Conservation (phyloP, 2,797 vertebrate genomes). For the Trichosurus vulpecula region DNA sequence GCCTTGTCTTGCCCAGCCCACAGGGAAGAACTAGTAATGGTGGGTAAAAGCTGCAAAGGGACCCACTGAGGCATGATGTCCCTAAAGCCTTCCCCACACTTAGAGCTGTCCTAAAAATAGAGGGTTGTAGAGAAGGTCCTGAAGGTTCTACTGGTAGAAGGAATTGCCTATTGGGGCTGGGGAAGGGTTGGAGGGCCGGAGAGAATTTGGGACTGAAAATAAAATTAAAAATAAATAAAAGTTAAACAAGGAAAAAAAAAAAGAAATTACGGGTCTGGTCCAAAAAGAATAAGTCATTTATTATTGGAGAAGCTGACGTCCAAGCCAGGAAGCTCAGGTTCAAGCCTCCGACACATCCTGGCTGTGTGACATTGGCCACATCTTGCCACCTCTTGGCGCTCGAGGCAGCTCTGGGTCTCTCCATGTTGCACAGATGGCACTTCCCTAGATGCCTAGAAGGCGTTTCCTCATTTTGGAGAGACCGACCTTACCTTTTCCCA, state of each 20-base stretch:
- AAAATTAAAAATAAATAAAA: neutral
- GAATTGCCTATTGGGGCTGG: neutral
- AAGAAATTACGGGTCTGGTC: neutral
- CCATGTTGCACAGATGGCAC: neutral
- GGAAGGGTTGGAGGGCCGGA: neutral
- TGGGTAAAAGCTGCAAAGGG: neutral
- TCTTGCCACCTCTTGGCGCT: neutral
- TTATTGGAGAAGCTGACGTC: neutral
- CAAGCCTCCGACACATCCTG: neutral
- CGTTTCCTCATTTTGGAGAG: neutral
- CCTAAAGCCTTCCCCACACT: neutral
- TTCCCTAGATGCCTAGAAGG: neutral
- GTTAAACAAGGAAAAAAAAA: neutral
- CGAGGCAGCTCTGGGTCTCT: neutral
- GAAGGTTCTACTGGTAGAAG: neutral
- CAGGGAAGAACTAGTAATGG: neutral
- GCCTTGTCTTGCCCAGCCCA: neutral
- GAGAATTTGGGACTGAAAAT: neutral
- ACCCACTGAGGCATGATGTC: neutral
- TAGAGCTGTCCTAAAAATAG: neutral
- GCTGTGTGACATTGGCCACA: neutral
- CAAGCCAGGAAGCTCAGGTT: neutral
- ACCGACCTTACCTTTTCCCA: neutral
- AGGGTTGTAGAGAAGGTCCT: neutral
- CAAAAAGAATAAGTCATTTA: neutral